Evolutionary conservation across 1,140 invertebrate genomes (phyloP), one percentile per base, ranked within the genome.

Genomic region (Pomphorhynchus laevis): DNA sequence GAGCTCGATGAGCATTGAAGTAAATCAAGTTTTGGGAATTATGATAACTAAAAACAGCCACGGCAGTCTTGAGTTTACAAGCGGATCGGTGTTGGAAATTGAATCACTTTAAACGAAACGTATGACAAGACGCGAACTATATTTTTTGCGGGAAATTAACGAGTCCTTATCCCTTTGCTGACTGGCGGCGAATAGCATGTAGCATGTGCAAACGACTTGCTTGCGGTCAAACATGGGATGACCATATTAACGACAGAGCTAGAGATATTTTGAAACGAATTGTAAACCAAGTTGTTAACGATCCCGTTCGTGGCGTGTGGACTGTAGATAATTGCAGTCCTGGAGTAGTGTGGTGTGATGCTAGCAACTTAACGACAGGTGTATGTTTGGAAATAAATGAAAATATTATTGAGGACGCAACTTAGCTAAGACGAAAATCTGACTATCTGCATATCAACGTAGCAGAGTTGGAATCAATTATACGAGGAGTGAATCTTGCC

Each of bases 371-470:
- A 12, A 22, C 11, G 6, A 32, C 25, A 6, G 37, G 37, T 6
- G 37, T 38, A 18, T 11, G 6, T 6, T 6, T 38, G 8, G 37
- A 38, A 22, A 18, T 38, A 8, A 22, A 29, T 29, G 37, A 22
- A 17, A 38, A 22, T 16, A 16, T 38, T 38, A 22, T 38, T 6
- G 37, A 38, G 37, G 37, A 38, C 20, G 37, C 37, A 22, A 24
- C 37, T 11, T 38, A 22, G 37, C 37, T 38, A 12, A 32, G 37
- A 18, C 20, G 25, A 22, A 14, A 21, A 18, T 21, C 20, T 27
- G 37, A 38, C 16, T 14, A 24, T 24, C 14, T 22, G 5, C 37
- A 38, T 22, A 38, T 38, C 20, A 38, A 24, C 25, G 20, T 38
- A 12, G 37, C 37, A 17, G 20, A 38, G 16, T 29, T 38, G 20